A percentile compares a stretch with the other conserved stretches of the same genome.
Evolutionary conservation across 2,888 invertebrate genomes (phyloP).

Genomic region (Bhutanitis thaidina): DNA sequence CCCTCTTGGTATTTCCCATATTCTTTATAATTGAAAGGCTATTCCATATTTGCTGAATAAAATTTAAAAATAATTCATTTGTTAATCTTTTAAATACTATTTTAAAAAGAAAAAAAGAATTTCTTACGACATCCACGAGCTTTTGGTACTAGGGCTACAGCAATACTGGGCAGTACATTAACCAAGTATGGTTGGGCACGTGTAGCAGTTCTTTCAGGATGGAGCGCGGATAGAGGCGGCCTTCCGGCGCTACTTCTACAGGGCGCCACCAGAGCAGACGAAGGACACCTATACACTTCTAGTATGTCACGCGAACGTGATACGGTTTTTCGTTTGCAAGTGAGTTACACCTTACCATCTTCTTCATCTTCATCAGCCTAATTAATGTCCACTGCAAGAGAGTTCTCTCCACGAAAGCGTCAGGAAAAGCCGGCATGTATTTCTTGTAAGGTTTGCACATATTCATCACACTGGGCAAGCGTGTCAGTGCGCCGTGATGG

Average conservation of each 20-base stretch:
- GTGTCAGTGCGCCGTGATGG: no score
- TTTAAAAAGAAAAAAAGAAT: not conserved
- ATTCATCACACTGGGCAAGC: no score
- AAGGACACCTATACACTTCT: conserved; percentile 92
- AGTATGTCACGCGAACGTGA: conserved; percentile 99
- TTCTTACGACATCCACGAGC: not conserved
- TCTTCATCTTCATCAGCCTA: not conserved
- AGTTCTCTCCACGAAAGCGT: no score
- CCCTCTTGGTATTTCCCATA: not conserved
- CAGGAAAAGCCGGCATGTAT: no score
- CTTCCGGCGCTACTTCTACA: conserved; percentile 94
- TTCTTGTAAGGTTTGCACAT: no score
- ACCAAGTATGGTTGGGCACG: conserved; percentile 46
- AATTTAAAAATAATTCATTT: not conserved
- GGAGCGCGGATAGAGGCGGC: conserved; percentile 97
- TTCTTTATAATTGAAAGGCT: not conserved
- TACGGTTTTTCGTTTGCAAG: conserved; percentile 96
- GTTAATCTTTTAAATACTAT: no score
- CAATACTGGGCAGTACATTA: conserved; percentile 46
- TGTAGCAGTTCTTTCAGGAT: conserved; percentile 94
- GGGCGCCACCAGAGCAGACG: conserved; percentile 89
- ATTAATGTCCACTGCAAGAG: no score
- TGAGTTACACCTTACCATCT: conserved; percentile 48
- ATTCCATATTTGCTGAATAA: not conserved
- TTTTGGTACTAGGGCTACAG: conserved; percentile 16